Evolutionary conservation across 1,140 invertebrate genomes (phyloP).

Genomic region (Drosophila malerkotliana): DNA sequence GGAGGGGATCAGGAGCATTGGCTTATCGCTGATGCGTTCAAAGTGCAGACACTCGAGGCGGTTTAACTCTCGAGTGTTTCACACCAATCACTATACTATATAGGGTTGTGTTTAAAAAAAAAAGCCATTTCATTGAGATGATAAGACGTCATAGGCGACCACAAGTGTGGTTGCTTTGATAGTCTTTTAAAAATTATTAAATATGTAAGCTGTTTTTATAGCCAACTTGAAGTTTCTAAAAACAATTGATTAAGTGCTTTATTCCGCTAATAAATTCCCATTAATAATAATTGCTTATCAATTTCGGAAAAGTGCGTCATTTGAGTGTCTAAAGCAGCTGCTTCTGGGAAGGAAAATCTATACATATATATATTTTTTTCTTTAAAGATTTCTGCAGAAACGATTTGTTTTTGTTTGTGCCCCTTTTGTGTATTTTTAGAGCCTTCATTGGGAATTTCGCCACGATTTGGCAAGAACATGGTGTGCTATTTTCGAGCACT

Average conservation of each 20-base stretch:
- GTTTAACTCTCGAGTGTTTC: slow-evolving; percentile 34
- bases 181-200: not conserved
- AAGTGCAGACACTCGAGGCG: slow-evolving; percentile 46
- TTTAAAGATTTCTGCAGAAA: slow-evolving; percentile 14
- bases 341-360: slow-evolving; percentile 3
- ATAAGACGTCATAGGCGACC: slow-evolving; percentile 13
- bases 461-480: slow-evolving; percentile 57
- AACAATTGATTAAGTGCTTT: not conserved
- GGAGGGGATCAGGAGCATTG: slow-evolving; percentile 9
- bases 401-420: slow-evolving; percentile 8
- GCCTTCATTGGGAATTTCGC: slow-evolving; percentile 66
- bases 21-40: slow-evolving; percentile 41
- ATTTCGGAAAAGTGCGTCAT: slow-evolving; percentile 37
- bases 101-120: not conserved
- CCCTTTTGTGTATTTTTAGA: slow-evolving; percentile 26
- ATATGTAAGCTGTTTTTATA: too few species aligned
- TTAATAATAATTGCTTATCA: slow-evolving; percentile 1
- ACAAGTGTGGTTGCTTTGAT: slow-evolving; percentile 4
- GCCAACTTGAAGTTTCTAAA: not conserved
- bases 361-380: not conserved
- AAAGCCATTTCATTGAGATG: not conserved
- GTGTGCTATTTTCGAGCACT: slow-evolving; percentile 32
- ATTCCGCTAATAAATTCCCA: not conserved
- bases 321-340: slow-evolving; percentile 25
- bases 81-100: slow-evolving; percentile 11